Percentiles rank a stretch among this genome's conserved stretches.
Evolutionary conservation across 2,113 vertebrate species (phyloP).

Genomic region (Dicerorhinus sumatrensis): DNA sequence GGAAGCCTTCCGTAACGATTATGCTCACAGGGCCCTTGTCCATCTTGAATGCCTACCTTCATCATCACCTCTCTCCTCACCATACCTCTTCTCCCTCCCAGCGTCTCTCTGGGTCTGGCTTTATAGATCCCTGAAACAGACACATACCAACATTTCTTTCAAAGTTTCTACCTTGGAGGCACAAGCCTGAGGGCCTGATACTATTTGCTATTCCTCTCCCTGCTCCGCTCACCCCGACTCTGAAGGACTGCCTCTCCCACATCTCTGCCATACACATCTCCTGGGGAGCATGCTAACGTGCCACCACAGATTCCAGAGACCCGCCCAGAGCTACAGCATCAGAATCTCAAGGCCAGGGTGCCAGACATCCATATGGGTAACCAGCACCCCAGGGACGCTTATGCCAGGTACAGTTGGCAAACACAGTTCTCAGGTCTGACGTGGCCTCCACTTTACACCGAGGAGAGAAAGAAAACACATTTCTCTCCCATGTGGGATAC

Average conservation of each 20-base stretch:
- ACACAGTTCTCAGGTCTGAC: not conserved
- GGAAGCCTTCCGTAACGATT: not conserved
- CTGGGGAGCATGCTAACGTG: not conserved
- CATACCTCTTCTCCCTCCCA: not conserved
- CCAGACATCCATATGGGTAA: not conserved
- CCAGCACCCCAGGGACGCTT: not conserved
- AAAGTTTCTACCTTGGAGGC: not conserved
- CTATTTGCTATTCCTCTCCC: not conserved
- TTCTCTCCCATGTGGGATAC: not conserved
- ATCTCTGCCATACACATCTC: not conserved
- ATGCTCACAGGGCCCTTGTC: not conserved
- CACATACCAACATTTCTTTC: not conserved
- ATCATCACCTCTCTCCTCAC: not conserved
- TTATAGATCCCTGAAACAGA: not conserved
- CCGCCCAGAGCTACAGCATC: not conserved
- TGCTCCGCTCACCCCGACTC: not conserved
- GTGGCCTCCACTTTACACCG: accelerated
- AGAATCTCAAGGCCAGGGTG: not conserved
- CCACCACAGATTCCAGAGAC: accelerated
- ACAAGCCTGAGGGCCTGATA: not conserved
- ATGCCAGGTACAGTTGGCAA: not conserved
- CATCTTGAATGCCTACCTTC: not conserved
- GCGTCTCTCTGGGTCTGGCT: not conserved
- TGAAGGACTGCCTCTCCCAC: not conserved
- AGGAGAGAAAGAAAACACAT: not conserved